Evolutionary conservation across 2,113 vertebrate species (phyloP).

Genomic region (Cichladusa arquata): DNA sequence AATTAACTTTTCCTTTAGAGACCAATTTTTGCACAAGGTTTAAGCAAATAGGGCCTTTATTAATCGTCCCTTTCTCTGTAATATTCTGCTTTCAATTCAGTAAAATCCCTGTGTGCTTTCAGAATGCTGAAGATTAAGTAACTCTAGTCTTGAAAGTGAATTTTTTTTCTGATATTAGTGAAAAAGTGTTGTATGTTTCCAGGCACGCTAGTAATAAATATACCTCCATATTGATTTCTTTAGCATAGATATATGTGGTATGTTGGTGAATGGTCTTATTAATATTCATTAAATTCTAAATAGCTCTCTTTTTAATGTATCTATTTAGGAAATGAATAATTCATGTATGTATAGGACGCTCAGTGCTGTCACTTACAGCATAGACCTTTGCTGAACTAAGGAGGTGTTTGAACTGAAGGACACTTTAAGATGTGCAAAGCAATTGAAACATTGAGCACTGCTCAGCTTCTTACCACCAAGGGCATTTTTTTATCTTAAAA

Average conservation of each 20-base stretch:
- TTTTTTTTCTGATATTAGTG: slow-evolving; percentile 13
- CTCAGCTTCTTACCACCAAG: background rate
- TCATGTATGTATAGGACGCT: slow-evolving; percentile 45
- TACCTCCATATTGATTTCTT: slow-evolving; percentile 23
- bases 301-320: slow-evolving; percentile 49
- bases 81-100: background rate
- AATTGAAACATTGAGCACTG: background rate
- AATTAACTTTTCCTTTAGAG: slow-evolving; percentile 39
- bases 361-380: slow-evolving; percentile 37
- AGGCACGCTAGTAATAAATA: slow-evolving; percentile 4
- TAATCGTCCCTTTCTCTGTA: background rate
- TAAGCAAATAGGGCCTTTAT: slow-evolving; percentile 25
- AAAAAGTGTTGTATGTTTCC: background rate
- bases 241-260: slow-evolving; percentile 17
- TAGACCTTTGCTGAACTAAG: slow-evolving; percentile 39
- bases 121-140: slow-evolving; percentile 35
- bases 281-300: slow-evolving; percentile 66
- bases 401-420: slow-evolving; percentile 45
- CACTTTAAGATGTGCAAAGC: slow-evolving; percentile 13
- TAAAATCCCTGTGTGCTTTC: slow-evolving; percentile 24
- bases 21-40: slow-evolving; percentile 18
- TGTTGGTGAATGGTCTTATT: slow-evolving; percentile 34
- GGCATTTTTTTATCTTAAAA: background rate
- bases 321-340: slow-evolving; percentile 65
- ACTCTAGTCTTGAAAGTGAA: background rate